Conservation (phyloP, 2,113 vertebrate genomes). For the Zapornia atra region DNA sequence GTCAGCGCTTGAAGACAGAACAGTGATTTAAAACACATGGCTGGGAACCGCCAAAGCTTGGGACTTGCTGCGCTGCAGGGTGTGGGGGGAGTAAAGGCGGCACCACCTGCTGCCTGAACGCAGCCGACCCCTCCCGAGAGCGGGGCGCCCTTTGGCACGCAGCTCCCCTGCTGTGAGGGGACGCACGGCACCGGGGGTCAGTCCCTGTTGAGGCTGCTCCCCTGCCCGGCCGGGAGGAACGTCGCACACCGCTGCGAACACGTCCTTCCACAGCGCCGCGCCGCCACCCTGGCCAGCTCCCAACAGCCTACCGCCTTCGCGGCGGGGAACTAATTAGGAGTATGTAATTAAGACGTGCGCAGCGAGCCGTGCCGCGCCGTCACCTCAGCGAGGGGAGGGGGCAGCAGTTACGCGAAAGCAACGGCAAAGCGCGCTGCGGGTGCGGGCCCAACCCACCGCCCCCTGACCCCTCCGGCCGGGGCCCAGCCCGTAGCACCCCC, state of each 20-base stretch:
- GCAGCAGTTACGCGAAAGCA: background rate
- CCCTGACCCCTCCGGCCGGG: too few species aligned
- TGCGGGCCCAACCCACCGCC: background rate
- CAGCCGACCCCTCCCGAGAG: too few species aligned
- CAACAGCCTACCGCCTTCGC: accelerated
- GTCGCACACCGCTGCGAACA: accelerated
- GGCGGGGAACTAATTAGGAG: background rate
- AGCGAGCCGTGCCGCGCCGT: accelerated
- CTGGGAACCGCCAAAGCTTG: background rate
- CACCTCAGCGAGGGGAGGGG: background rate
- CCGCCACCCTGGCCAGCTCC: background rate
- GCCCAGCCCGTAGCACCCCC: background rate
- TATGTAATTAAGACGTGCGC: accelerated
- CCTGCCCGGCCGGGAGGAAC: background rate
- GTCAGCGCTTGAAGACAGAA: background rate
- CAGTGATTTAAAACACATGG: background rate
- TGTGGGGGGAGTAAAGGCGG: accelerated
- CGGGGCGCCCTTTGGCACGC: accelerated
- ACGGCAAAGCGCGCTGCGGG: background rate
- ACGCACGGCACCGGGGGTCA: background rate
- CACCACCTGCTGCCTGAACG: background rate
- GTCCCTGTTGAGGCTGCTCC: background rate
- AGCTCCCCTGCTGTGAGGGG: too few species aligned
- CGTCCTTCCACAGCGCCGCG: too few species aligned
- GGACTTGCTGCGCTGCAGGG: accelerated